These are phyloP conservation scores for Sisyra nigra DNA, from an alignment of 2,888 invertebrate genomes.

Conservation along the genomic window DNA sequence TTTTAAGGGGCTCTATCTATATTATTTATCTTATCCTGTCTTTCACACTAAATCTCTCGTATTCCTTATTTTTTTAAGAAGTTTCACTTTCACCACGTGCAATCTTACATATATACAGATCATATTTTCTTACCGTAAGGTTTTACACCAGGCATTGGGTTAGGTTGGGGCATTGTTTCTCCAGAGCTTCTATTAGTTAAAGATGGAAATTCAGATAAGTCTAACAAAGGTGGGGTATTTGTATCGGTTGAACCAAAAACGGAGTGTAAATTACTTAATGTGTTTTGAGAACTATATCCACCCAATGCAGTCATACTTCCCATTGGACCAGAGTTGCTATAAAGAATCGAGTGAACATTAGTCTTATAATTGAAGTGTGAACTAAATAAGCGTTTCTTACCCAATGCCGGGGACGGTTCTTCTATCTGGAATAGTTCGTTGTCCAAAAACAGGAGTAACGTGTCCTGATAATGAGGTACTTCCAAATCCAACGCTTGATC, in stretches of 20 bases:
- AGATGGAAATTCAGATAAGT: constrained; percentile 86
- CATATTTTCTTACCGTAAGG: constrained; percentile 56
- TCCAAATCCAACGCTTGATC: constrained; percentile 46
- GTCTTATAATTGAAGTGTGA: constrained; percentile 12
- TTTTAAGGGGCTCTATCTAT: too few species aligned
- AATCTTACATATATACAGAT: neutral
- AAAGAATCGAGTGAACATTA: too few species aligned
- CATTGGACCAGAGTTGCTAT: constrained; percentile 40
- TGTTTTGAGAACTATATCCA: constrained; percentile 26
- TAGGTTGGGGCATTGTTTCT: constrained; percentile 59
- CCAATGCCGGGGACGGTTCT: constrained; percentile 37
- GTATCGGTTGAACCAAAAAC: constrained; percentile 66
- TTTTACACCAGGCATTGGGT: constrained; percentile 81
- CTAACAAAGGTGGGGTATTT: constrained; percentile 72
- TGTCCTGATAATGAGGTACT: constrained; percentile 54
- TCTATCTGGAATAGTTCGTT: constrained; percentile 63
- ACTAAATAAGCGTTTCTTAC: constrained; percentile 25
- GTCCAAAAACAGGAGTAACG: constrained; percentile 68
- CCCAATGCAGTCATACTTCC: constrained; percentile 48
- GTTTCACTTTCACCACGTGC: too few species aligned
- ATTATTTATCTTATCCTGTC: too few species aligned
- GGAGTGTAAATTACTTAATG: constrained; percentile 44
- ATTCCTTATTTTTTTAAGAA: neutral
- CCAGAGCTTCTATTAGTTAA: constrained; percentile 71
- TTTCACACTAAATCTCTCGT: too few species aligned